Percentiles rank a stretch among this genome's conserved stretches.
phyloP scores from a whole-genome alignment of 2,113 vertebrate species.

The Lycocorax pyrrhopterus region DNA sequence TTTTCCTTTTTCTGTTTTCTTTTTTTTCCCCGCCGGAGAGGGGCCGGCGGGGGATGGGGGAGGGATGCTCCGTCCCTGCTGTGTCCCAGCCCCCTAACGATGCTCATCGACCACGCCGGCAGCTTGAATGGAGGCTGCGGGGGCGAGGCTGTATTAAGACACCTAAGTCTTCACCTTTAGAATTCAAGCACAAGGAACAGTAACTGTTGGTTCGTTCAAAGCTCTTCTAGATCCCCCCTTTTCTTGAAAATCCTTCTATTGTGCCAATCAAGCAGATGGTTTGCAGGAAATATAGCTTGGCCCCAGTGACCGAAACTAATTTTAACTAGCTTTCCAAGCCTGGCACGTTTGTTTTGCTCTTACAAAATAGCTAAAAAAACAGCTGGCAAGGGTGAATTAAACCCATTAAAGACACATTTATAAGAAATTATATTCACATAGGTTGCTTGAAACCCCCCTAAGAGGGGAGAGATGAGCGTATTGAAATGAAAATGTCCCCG shows the following conservation, averaged over 20 bases:
- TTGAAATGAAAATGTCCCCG: slow-evolving; percentile 82
- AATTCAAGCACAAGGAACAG: slow-evolving; percentile 76
- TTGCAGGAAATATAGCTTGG: slow-evolving; percentile 94
- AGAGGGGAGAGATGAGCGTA: slow-evolving; percentile 77
- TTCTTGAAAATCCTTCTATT: slow-evolving; percentile 95
- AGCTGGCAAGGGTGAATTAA: slow-evolving; percentile 95
- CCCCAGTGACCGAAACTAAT: slow-evolving; percentile 98
- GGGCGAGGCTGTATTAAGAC: slow-evolving; percentile 70
- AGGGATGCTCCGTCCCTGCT: not conserved
- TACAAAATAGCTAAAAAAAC: slow-evolving; percentile 88
- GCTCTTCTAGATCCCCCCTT: slow-evolving; percentile 74
- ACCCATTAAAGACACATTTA: slow-evolving; percentile 97
- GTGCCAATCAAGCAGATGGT: slow-evolving; percentile 98
- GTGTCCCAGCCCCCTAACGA: not conserved
- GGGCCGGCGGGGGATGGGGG: no score
- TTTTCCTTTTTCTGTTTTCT: rapidly evolving
- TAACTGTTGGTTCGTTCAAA: slow-evolving; percentile 75
- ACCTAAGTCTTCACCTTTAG: slow-evolving; percentile 83
- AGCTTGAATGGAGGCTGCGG: not conserved
- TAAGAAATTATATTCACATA: slow-evolving; percentile 93
- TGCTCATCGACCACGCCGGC: not conserved
- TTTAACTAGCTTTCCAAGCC: slow-evolving; percentile 95
- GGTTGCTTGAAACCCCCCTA: slow-evolving; percentile 72
- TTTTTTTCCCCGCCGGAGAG: not conserved
- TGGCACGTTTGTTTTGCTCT: slow-evolving; percentile 89